A percentile compares a stretch with the other conserved stretches of the same genome.
Evolutionary conservation across 23 tunicate species (phyloP).

Genomic region (Ciona savignyi): DNA sequence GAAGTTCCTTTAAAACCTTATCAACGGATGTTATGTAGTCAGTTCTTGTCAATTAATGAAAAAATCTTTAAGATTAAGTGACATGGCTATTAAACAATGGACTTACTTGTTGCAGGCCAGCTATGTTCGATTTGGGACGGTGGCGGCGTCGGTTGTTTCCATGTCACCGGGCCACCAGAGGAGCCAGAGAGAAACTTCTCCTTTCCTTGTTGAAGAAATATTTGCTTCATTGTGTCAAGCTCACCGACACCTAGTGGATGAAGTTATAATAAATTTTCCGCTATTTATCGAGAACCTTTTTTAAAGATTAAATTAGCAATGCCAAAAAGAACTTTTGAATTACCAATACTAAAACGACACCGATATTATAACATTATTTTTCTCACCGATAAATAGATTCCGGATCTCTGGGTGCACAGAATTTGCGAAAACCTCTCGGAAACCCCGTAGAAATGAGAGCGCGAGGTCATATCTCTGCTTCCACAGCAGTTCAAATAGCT

Average conservation of each 20-base stretch:
- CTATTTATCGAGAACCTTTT: too few relatives aligned
- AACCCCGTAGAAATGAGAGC: slow-evolving; percentile 82
- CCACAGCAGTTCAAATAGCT: slow-evolving; percentile 76
- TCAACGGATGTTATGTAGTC: too few relatives aligned
- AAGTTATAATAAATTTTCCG: too few relatives aligned
- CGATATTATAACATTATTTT: neutral
- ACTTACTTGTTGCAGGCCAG: slow-evolving; percentile 18
- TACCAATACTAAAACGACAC: too few relatives aligned
- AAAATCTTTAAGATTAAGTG: too few relatives aligned
- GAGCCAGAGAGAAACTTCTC: slow-evolving; percentile 61
- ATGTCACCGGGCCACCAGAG: slow-evolving; percentile 63
- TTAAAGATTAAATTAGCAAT: too few relatives aligned
- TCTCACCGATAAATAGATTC: slow-evolving; percentile 73
- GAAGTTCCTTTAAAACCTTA: too few relatives aligned
- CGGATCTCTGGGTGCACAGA: slow-evolving; percentile 57
- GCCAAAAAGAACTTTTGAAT: too few relatives aligned
- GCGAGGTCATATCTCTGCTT: slow-evolving; percentile 85
- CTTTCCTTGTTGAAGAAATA: slow-evolving; percentile 83
- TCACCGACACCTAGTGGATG: slow-evolving; percentile 65
- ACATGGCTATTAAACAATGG: too few relatives aligned
- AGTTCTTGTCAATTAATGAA: too few relatives aligned
- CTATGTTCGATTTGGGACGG: slow-evolving; percentile 6
- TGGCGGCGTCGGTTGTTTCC: slow-evolving; percentile 73
- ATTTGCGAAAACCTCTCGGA: slow-evolving; percentile 87
- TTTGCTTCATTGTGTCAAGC: slow-evolving; percentile 86